Conservation (phyloP, 2,888 invertebrate species). For the Ellobium chinense region DNA sequence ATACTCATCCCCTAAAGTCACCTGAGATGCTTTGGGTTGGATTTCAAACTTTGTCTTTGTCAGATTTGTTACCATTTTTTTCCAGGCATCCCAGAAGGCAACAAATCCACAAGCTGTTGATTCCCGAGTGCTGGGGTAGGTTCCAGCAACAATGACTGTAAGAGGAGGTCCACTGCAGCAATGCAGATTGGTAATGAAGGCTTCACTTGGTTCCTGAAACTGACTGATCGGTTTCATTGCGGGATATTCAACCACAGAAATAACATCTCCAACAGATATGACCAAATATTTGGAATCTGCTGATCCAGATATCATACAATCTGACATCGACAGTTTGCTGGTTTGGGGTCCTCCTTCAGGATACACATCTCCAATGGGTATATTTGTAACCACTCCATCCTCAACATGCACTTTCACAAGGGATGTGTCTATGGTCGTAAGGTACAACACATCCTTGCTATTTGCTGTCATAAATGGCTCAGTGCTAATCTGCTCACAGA, state of each 20-base stretch:
- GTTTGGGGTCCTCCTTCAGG: background rate
- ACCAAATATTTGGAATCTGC: background rate
- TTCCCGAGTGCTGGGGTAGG: background rate
- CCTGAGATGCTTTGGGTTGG: background rate
- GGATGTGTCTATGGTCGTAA: background rate
- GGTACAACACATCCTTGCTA: slow-evolving; percentile 11
- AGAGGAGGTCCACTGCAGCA: background rate
- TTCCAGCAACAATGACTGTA: background rate
- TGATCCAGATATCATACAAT: background rate
- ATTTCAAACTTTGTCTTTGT: background rate
- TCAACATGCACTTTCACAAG: background rate
- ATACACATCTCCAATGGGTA: background rate
- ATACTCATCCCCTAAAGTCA: background rate
- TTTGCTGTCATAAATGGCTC: slow-evolving; percentile 1
- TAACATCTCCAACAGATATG: background rate
- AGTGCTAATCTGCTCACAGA: background rate
- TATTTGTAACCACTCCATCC: background rate
- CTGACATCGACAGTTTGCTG: background rate
- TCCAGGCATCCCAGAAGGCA: background rate
- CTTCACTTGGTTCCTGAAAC: background rate
- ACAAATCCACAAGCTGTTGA: background rate
- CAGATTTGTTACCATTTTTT: background rate
- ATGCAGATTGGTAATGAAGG: slow-evolving; percentile 15
- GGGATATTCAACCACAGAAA: background rate
- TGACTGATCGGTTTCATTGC: background rate